These are phyloP conservation scores for Agrochola circellaris DNA, from an alignment of 2,888 invertebrate genomes.

Conservation along the genomic window DNA sequence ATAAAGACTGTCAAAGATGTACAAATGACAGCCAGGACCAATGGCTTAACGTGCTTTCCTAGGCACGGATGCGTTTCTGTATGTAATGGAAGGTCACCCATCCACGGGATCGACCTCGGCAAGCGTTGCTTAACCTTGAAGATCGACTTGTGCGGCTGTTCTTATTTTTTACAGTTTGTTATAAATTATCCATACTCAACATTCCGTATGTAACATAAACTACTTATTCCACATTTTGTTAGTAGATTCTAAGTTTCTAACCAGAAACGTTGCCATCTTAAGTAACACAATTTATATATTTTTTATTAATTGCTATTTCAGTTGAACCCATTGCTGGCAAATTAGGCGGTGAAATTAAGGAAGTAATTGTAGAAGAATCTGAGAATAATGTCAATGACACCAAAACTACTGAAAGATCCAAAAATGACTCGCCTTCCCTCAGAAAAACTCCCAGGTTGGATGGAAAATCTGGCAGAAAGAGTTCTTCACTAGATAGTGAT, in stretches of 20 bases:
- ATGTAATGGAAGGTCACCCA: background rate
- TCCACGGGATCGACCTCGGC: background rate
- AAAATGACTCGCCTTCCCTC: slow-evolving; percentile 51
- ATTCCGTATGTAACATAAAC: background rate
- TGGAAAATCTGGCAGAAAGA: slow-evolving; percentile 69
- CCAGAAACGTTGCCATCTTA: background rate
- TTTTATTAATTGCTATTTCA: slow-evolving; percentile 62
- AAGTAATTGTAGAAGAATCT: slow-evolving; percentile 79
- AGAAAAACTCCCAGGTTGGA: slow-evolving; percentile 73
- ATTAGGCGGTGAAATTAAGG: slow-evolving; percentile 63
- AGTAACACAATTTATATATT: background rate
- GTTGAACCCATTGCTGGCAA: slow-evolving; percentile 66
- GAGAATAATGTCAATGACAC: slow-evolving; percentile 66
- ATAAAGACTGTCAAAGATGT: background rate
- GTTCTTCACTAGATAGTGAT: slow-evolving; percentile 56
- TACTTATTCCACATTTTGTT: background rate
- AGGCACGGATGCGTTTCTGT: background rate
- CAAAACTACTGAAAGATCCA: slow-evolving; percentile 59
- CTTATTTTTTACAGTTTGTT: background rate
- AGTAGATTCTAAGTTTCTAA: background rate
- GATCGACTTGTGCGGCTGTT: background rate
- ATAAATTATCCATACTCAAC: background rate
- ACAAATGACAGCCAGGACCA: background rate
- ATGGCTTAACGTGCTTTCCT: background rate
- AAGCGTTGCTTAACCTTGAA: background rate